These are phyloP conservation scores for Chionoecetes opilio DNA, from an alignment of 1,140 invertebrate genomes.

Conservation along the genomic window DNA sequence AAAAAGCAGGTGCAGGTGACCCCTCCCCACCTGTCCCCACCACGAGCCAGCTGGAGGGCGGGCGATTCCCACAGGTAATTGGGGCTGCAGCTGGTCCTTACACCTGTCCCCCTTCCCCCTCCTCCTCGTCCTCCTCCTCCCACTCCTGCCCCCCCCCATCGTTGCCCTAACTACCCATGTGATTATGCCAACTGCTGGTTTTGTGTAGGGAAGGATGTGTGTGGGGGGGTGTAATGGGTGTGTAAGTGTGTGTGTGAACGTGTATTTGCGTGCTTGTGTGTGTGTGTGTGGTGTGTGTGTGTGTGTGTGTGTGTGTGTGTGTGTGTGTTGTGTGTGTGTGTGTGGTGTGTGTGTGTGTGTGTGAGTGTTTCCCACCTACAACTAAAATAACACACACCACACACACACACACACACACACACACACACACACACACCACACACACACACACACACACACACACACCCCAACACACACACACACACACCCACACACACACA, in stretches of 20 bases:
- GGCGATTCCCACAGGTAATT: constrained; percentile 7
- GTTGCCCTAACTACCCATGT: background rate
- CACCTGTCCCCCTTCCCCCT: background rate
- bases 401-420: background rate
- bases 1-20: background rate
- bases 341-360: too few relatives aligned
- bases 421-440: too few relatives aligned
- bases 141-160: background rate
- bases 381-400: background rate
- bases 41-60: constrained; percentile 22
- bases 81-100: constrained; percentile 3
- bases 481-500: background rate
- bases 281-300: background rate
- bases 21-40: background rate
- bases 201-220: background rate
- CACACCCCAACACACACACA: background rate
- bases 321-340: too few relatives aligned
- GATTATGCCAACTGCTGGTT: background rate
- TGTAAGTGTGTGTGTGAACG: background rate
- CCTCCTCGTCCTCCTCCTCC: background rate
- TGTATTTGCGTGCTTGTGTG: background rate
- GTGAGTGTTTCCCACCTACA: too few relatives aligned
- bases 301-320: too few relatives aligned
- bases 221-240: too few relatives aligned
- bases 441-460: background rate